Percentiles rank a stretch among this genome's conserved stretches.
These are phyloP conservation scores for Chrysaora quinquecirrha DNA, from an alignment of 30 jellyfish, hydroid and myxozoan species.

Conservation along the genomic window DNA sequence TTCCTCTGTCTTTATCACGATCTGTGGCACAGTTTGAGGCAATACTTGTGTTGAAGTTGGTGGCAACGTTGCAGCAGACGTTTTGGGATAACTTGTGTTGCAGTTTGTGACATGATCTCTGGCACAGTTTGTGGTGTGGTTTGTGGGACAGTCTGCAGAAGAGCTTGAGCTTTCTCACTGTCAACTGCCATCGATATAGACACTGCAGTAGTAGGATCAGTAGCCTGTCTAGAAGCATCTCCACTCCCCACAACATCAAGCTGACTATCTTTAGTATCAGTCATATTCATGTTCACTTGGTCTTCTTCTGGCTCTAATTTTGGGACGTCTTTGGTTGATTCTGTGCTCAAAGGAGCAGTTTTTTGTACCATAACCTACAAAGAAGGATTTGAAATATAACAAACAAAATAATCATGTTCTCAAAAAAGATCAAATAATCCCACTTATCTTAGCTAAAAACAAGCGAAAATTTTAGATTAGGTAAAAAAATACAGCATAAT, in stretches of 20 bases:
- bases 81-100: slow-evolving; percentile 3
- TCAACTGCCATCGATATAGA: no score
- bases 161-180: background rate
- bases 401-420: no score
- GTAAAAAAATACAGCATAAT: no score
- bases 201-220: no score
- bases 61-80: slow-evolving; percentile 20
- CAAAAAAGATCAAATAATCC: no score
- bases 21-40: slow-evolving; percentile 24
- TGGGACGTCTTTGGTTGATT: background rate
- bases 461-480: no score
- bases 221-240: background rate
- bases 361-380: no score
- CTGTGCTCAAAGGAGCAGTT: background rate
- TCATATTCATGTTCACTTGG: background rate
- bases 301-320: background rate
- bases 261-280: background rate
- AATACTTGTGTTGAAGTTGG: slow-evolving; percentile 33
- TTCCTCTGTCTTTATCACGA: slow-evolving; percentile 59
- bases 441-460: no score
- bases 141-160: background rate
- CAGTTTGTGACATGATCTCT: background rate
- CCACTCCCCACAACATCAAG: background rate
- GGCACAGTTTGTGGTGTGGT: background rate
- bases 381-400: no score